These are phyloP conservation scores for Manduca sexta DNA, from an alignment of 1,140 invertebrate genomes.

Conservation along the genomic window DNA sequence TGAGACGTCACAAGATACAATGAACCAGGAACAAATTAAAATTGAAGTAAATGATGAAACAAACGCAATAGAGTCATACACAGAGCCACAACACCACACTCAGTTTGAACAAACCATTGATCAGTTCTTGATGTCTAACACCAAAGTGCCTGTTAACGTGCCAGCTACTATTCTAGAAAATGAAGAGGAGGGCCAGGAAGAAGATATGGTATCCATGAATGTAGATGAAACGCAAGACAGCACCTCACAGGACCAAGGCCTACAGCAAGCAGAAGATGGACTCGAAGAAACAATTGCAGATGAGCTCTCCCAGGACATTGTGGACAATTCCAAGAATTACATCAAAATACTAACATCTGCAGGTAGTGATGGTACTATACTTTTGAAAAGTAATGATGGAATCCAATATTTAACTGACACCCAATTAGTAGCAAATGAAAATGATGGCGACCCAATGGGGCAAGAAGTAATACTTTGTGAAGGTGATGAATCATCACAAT, in stretches of 20 bases:
- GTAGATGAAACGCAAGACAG: constrained; percentile 29
- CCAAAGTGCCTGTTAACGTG: constrained; percentile 45
- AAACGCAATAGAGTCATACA: too few species aligned
- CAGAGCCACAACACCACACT: constrained; percentile 9
- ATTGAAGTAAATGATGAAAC: too few species aligned
- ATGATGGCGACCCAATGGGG: constrained; percentile 34
- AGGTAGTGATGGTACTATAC: constrained; percentile 43
- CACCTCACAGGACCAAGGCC: constrained; percentile 23
- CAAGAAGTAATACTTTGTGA: constrained; percentile 65
- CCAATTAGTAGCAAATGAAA: constrained; percentile 28
- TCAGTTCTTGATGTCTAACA: constrained; percentile 46
- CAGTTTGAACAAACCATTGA: constrained; percentile 47
- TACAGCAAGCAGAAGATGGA: constrained; percentile 17
- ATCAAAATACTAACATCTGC: constrained; percentile 53
- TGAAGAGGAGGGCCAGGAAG: constrained; percentile 51
- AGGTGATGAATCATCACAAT: constrained; percentile 57
- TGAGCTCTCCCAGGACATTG: constrained; percentile 14
- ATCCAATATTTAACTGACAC: constrained; percentile 47
- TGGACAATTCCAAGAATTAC: constrained; percentile 33
- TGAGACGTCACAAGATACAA: too few species aligned
- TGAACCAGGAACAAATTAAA: too few species aligned
- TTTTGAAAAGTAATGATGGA: constrained; percentile 39
- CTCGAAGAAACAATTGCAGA: background rate
- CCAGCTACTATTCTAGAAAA: constrained; percentile 60
- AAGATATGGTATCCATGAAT: constrained; percentile 30